Conservation (phyloP, 1,140 invertebrate genomes). For the Kradibia gibbosae region DNA sequence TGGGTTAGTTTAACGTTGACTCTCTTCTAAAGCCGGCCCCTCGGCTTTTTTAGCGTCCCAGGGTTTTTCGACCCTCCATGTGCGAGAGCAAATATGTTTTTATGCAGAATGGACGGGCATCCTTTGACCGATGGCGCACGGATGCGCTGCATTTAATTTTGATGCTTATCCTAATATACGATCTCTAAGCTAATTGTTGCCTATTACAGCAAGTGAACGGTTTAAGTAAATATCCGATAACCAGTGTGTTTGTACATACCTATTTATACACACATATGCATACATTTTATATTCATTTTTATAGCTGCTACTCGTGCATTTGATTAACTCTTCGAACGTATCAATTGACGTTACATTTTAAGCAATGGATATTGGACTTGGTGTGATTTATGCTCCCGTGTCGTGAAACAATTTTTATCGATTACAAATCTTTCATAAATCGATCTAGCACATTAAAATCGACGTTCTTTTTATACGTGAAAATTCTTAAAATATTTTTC, state of each 20-base stretch:
- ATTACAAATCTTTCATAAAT: not conserved
- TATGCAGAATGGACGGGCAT: slow-evolving; percentile 42
- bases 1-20: slow-evolving; percentile 36
- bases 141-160: slow-evolving; percentile 8
- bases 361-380: not conserved
- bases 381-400: not conserved
- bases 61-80: not conserved
- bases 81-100: slow-evolving; percentile 29
- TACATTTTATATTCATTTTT: slow-evolving; percentile 12
- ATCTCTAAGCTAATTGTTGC: slow-evolving; percentile 43
- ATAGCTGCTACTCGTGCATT: not conserved
- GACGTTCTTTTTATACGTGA: not conserved
- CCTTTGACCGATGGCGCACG: not conserved
- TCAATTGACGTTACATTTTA: not conserved
- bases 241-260: not conserved
- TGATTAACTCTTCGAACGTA: slow-evolving; percentile 13
- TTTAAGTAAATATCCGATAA: slow-evolving; percentile 2
- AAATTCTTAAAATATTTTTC: not conserved
- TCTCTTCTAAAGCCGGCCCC: not conserved
- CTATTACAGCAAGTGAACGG: not conserved
- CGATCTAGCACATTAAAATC: not conserved
- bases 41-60: not conserved
- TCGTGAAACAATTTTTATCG: not conserved
- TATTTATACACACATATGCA: too few relatives aligned
- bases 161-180: slow-evolving; percentile 19